Evolutionary conservation across 2,113 vertebrate genomes (phyloP), one percentile per base, ranked within the genome.

Genomic region (Cyrtonyx montezumae): DNA sequence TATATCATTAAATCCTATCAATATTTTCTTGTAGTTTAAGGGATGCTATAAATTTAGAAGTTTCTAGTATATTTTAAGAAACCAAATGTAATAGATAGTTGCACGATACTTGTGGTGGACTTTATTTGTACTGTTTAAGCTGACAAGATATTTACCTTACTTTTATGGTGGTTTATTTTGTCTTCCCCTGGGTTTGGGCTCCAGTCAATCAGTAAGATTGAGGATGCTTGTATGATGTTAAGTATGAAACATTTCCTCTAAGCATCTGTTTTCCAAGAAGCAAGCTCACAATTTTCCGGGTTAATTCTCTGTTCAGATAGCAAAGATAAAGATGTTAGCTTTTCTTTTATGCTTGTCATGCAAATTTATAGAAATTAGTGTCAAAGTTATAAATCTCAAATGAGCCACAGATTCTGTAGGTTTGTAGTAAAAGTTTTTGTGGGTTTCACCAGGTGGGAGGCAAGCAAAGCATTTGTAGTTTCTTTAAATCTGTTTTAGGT

Each of bases 171-270:
- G 7, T n/a, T 77, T 58, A 10, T 37, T 79, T 87, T 77, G 20
- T 51, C 4, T 4, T 76, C 6, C 13, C 5, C 17, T 19, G 1
- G 0, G 1, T 68, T 75, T 13, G 45, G 32, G 8, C 32, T 46
- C 65, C 59, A 67, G 14, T 46, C 6, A 68, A 51, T 36, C 6
- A 68, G 8, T n/a, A 65, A 61, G 68, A 68, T 67, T 9, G 2
- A 25, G 70, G 36, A 49, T n/a, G 16, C 1, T 63, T 79, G 1
- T 36, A 4, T 55, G 28, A 75, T 30, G 9, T 3, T 30, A 32
- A 40, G 0, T 3, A 49, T 37, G 74, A 71, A 68, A 23, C 1
- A 8, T 3, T 43, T 79, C 13, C 7, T 62, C 73, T 81, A n/a
- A 70, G 34, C 6, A 22, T 13, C 20, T 68, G 11, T 66, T 94